A percentile compares a stretch with the other conserved stretches of the same genome.
phyloP scores from a whole-genome alignment of 1,140 invertebrate genomes.

The Homarus americanus region DNA sequence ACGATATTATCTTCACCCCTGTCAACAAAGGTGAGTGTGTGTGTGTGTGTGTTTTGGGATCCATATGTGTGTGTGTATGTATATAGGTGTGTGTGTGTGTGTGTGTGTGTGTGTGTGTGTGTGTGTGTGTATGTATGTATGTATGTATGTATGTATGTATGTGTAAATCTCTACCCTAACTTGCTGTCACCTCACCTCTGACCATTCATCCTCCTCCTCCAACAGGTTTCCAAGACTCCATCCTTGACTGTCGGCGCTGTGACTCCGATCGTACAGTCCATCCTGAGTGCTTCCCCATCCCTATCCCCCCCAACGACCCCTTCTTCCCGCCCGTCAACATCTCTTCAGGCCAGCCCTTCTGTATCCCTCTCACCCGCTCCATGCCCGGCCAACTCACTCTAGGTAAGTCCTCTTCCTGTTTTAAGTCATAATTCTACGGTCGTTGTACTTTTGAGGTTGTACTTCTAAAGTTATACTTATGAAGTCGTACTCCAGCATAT shows the following conservation, averaged over 20 bases:
- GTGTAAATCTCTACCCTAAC: background rate
- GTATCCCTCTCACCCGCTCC: conserved; percentile 82
- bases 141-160: background rate
- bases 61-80: background rate
- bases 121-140: conserved; percentile 22
- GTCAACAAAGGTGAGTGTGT: conserved; percentile 78
- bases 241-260: conserved; percentile 78
- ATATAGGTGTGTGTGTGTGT: background rate
- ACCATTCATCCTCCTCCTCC: background rate
- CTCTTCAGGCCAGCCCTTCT: conserved; percentile 80
- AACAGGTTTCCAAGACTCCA: conserved; percentile 78
- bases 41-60: background rate
- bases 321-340: conserved; percentile 80
- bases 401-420: conserved; percentile 77
- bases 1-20: conserved; percentile 82
- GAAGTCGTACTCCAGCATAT: too few relatives aligned
- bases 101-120: conserved; percentile 18
- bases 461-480: too few relatives aligned
- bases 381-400: conserved; percentile 82
- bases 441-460: too few relatives aligned
- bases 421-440: too few relatives aligned
- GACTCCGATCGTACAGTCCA: conserved; percentile 79
- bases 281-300: conserved; percentile 82
- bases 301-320: conserved; percentile 81
- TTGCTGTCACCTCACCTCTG: background rate